These are phyloP conservation scores for Arctia plantaginis DNA, from an alignment of 2,888 invertebrate genomes.

Conservation along the genomic window DNA sequence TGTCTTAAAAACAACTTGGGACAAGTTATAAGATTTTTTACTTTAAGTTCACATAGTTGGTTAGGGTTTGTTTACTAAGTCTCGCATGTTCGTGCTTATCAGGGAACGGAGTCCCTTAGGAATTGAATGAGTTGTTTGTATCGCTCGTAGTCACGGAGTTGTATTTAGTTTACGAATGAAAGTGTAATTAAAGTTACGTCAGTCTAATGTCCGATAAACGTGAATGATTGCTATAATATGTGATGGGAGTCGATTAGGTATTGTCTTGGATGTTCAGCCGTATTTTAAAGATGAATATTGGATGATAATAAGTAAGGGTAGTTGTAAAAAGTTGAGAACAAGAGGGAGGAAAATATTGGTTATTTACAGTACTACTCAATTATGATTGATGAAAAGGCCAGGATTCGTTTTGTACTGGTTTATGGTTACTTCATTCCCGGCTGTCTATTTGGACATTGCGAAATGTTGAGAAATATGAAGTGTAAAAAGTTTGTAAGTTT, in stretches of 20 bases:
- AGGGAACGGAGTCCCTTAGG: slow-evolving; percentile 41
- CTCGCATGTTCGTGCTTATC: slow-evolving; percentile 44
- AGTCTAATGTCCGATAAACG: not conserved
- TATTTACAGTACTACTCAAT: not conserved
- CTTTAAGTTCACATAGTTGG: slow-evolving; percentile 14
- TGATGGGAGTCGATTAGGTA: not conserved
- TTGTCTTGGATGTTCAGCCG: not conserved
- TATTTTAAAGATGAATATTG: not conserved
- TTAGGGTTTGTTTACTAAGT: slow-evolving; percentile 33
- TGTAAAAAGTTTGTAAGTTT: no score
- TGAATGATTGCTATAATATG: not conserved
- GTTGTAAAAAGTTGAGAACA: not conserved
- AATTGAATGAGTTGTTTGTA: slow-evolving; percentile 25
- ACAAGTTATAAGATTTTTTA: slow-evolving; percentile 47
- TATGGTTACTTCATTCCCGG: no score
- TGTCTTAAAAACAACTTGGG: slow-evolving; percentile 51
- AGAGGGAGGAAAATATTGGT: not conserved
- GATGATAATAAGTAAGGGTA: not conserved
- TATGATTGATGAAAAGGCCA: no score
- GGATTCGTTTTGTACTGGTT: no score
- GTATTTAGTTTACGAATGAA: slow-evolving; percentile 39
- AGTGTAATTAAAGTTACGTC: slow-evolving; percentile 22
- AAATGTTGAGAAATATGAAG: no score
- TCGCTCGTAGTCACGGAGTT: slow-evolving; percentile 41
- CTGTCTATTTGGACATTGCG: no score